Evolutionary conservation across 2,797 vertebrate genomes (phyloP), one percentile per base, ranked within the genome.

Genomic region (Benthosema pterotum): DNA sequence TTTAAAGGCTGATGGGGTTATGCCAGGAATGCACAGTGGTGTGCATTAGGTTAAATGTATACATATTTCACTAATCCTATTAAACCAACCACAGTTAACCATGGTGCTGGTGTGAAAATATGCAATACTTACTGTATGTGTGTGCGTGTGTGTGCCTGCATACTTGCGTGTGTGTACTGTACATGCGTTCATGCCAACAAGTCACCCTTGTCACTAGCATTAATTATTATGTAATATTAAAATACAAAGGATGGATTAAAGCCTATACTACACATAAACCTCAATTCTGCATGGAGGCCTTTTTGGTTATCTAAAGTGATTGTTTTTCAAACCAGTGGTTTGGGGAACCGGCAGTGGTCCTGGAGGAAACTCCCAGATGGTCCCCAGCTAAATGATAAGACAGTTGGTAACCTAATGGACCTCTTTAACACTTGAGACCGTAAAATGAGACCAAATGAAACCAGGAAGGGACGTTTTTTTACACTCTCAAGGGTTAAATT

Each of bases 1-100:
- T 91, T 89, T 83, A 90, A 89, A 80, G 87, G 82, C 78, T 77
- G 82, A 78, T 64, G 43, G 49, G 84, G 82, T 76, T 86, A 92
- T 91, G 84, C 70, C 79, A 86, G 87, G 91, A 94, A 94, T 94
- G 91, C 78, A 74, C 72, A 52, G 69, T 48, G 68, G 69, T 48
- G 68, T 90, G 87, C 89, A 89, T 91, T 91, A 91, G 84, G 67
- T 78, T 69, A 77, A 84, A 83, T 82, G 75, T 81, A 85, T 87
- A 88, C 75, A 88, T 83, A 82, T 86, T 85, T 82, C 74, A 75
- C 68, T 82, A 82, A 89, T 85, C 82, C 79, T 57, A 83, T 82
- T 77, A 87, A 85, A 86, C 75, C 70, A 85, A 86, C 75, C 70
- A 62, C 55, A 61, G 49, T 72, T 83, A 68, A 74, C 45, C 53